Conservation (phyloP, 2,888 invertebrate species). For the Rhorus exstirpatorius region DNA sequence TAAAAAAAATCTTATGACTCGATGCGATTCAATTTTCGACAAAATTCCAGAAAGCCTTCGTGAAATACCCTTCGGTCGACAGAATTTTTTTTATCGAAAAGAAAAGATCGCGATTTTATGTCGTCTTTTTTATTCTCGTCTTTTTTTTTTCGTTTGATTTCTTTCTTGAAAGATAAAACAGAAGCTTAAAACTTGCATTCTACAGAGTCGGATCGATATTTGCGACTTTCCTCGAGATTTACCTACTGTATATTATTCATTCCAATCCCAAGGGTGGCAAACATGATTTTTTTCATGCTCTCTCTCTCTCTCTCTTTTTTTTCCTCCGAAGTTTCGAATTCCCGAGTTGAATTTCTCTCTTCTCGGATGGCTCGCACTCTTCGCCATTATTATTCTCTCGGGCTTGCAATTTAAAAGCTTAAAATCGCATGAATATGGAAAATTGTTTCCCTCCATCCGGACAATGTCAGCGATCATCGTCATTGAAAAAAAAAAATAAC, state of each 20-base stretch:
- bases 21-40: no score
- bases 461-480: no score
- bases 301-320: background rate
- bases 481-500: no score
- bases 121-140: no score
- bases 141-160: no score
- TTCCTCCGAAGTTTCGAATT: background rate
- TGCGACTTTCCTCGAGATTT: background rate
- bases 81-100: no score
- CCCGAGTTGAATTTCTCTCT: background rate
- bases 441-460: background rate
- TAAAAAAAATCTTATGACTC: no score
- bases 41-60: no score
- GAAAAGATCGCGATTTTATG: no score
- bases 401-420: slow-evolving; percentile 18
- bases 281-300: slow-evolving; percentile 9
- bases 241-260: slow-evolving; percentile 22
- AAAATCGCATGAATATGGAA: background rate
- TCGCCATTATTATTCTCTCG: slow-evolving; percentile 26
- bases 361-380: background rate
- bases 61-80: no score
- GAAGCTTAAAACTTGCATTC: background rate
- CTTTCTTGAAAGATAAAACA: background rate
- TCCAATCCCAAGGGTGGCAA: slow-evolving; percentile 3
- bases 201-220: slow-evolving; percentile 11